Evolutionary conservation across 1,140 invertebrate species (phyloP).

Genomic region (Phenacoccus solenopsis): DNA sequence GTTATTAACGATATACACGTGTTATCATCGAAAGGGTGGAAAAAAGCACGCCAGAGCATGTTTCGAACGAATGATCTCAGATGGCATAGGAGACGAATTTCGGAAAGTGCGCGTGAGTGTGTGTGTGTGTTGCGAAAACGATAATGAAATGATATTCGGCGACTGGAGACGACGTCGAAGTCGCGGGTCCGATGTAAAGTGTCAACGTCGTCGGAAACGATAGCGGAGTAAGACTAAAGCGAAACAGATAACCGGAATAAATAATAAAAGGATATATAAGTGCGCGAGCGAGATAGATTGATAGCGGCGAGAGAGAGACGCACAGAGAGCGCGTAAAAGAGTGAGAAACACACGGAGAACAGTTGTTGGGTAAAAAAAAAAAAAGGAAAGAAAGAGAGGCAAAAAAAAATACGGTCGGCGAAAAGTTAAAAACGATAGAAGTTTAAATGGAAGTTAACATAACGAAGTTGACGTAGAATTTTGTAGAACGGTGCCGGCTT

Average conservation of each 20-base stretch:
- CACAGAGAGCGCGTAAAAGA: not conserved
- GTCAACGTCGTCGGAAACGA: not conserved
- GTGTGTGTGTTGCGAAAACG: not conserved
- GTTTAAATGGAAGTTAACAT: slow-evolving; percentile 18
- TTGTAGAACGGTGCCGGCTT: slow-evolving; percentile 1
- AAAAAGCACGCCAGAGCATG: no score
- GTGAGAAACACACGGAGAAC: not conserved
- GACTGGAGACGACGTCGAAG: not conserved
- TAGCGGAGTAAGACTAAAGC: not conserved
- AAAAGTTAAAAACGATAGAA: slow-evolving; percentile 18
- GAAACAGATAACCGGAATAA: slow-evolving; percentile 14
- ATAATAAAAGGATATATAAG: slow-evolving; percentile 12
- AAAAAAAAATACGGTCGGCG: slow-evolving; percentile 11
- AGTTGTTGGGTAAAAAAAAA: no score
- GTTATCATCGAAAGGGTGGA: no score
- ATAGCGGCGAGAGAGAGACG: no score
- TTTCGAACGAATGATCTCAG: no score
- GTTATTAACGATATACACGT: no score
- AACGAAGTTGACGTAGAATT: slow-evolving; percentile 14
- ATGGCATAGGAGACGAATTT: not conserved
- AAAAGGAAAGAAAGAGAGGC: not conserved
- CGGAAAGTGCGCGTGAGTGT: not conserved
- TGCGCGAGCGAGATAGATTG: not conserved
- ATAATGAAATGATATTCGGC: not conserved
- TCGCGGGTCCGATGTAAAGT: no score